Evolutionary conservation across 2,888 invertebrate species (phyloP).

Genomic region (Allygus modestus): DNA sequence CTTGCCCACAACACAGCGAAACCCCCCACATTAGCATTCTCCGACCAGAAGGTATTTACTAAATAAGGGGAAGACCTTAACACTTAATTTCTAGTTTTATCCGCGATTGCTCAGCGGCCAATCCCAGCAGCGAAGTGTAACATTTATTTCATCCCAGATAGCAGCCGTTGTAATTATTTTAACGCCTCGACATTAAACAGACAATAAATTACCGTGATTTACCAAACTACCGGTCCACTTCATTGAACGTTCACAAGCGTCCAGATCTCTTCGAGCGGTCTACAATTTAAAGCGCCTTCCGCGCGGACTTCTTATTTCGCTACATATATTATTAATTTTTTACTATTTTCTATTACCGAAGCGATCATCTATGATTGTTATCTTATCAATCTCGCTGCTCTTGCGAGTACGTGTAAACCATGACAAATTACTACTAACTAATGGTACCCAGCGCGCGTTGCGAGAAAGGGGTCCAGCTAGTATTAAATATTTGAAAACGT

Average conservation of each 20-base stretch:
- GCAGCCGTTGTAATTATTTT: background rate
- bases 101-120: background rate
- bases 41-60: background rate
- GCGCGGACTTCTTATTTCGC: background rate
- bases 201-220: background rate
- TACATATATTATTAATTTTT: background rate
- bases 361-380: too few relatives aligned
- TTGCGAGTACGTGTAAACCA: too few relatives aligned
- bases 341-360: background rate
- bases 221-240: background rate
- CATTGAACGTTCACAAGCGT: background rate
- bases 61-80: background rate
- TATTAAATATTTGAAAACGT: too few relatives aligned
- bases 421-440: too few relatives aligned
- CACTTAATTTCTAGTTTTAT: slow-evolving; percentile 1
- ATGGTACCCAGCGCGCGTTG: too few relatives aligned
- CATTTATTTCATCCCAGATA: background rate
- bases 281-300: background rate
- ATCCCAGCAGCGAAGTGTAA: background rate
- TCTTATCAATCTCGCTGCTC: too few relatives aligned
- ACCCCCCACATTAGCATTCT: background rate
- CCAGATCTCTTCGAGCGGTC: background rate
- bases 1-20: too few relatives aligned
- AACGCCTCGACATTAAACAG: background rate
- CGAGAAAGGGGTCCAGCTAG: too few relatives aligned